Base-by-base conservation (phyloP, 2,113 vertebrate genomes). In the Melospiza georgiana region DNA sequence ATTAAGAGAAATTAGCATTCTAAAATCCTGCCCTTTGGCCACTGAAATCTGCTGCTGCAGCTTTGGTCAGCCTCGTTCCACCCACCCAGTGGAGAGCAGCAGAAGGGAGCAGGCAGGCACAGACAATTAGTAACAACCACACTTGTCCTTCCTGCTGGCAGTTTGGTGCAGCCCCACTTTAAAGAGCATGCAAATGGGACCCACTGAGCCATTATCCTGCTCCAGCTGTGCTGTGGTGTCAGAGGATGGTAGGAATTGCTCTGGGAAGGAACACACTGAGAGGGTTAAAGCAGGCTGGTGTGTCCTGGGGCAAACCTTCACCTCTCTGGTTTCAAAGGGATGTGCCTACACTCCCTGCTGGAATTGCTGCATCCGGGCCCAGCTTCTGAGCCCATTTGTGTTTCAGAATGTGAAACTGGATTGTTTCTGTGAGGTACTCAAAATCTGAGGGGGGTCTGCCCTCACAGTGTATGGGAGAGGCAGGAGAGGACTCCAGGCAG, bases 241-340 rank as follows among this genome's bases (percentile, higher is more conserved):
- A 58, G 62, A 39, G 54, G 11, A 30, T 27, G 33, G 21, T 2
- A 49, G 5, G 22, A 52, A 61, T 44, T n/a, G 28, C 57, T 46
- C 12, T 27, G 59, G 35, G 61, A 90, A 80, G 49, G 58, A 73
- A 2, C 10, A 8, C 2, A 5, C 1, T 15, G 41, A 69, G n/a
- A 62, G 46, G 37, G 85, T n/a, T 73, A 73, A 79, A 87, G 3
- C 37, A 61, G 39, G 39, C 13, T 37, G 35, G 11, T n/a, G 31
- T 52, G n/a, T 72, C 33, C 61, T 46, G 4, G 23, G 46, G 23
- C 67, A 67, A 86, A 71, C 48, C 25, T 62, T 69, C 37, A 5
- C 1, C 0, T n/a, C 39, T 81, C 54, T 0, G 0, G 16, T 57
- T 61, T 69, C 49, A 73, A 59, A 55, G 0, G 12, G 55, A 52